Evolutionary conservation across 2,888 invertebrate species (phyloP).

Genomic region (Leucoptera coffeella): DNA sequence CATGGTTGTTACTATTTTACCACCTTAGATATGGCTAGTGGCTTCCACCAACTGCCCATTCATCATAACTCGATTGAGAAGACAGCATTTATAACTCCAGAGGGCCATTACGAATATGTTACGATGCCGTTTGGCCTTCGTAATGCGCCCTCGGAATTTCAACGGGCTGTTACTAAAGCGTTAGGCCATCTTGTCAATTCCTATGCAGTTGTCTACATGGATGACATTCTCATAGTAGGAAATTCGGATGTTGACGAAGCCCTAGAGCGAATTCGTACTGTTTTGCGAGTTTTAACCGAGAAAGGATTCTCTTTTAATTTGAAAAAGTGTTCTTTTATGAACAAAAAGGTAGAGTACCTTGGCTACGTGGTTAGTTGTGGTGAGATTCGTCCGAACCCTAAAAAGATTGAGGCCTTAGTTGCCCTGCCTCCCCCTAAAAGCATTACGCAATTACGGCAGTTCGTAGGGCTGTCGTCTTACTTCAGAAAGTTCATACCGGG

Average conservation of each 20-base stretch:
- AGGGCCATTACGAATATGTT: conserved; percentile 6
- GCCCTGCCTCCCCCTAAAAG: neutral
- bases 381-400: neutral
- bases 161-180: conserved; percentile 7
- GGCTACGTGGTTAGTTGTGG: conserved; percentile 1
- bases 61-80: conserved; percentile 5
- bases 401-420: neutral
- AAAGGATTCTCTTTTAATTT: conserved; percentile 2
- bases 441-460: neutral
- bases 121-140: conserved; percentile 8
- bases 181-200: conserved; percentile 2
- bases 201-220: conserved; percentile 3
- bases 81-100: conserved; percentile 7
- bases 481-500: neutral
- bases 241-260: neutral
- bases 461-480: neutral
- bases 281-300: conserved; percentile 1
- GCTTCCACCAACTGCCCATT: conserved; percentile 7
- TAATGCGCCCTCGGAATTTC: conserved; percentile 7
- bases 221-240: conserved; percentile 2
- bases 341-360: conserved; percentile 5
- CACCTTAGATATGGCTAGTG: conserved; percentile 5
- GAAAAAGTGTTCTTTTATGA: conserved; percentile 5
- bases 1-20: conserved; percentile 5
- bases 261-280: conserved; percentile 1